Evolutionary conservation across 2,888 invertebrate genomes (phyloP).

Genomic region (Galeruca laticollis): DNA sequence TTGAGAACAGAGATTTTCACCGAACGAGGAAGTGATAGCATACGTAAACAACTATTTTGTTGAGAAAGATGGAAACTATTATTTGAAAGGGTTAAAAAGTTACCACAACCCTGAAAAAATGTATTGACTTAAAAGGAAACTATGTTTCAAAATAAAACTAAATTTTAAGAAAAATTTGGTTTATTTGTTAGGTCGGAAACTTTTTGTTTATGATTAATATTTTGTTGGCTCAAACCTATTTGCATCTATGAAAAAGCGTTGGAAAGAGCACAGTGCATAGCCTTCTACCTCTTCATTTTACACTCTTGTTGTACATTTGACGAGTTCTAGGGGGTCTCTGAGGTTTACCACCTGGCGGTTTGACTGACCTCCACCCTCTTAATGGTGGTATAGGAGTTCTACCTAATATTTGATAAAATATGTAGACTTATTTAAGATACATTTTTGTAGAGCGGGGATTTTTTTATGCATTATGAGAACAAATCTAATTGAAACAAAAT

Average conservation of each 20-base stretch:
- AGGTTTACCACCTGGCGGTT: conserved; percentile 69
- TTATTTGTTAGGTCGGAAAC: too few relatives aligned
- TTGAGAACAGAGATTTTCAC: too few relatives aligned
- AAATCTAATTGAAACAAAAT: neutral
- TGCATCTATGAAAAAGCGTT: conserved; percentile 26
- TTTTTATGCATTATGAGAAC: neutral
- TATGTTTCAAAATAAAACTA: too few relatives aligned
- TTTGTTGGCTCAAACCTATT: neutral
- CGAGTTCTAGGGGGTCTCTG: conserved; percentile 73
- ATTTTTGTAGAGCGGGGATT: neutral
- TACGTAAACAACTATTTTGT: too few relatives aligned
- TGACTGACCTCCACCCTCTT: conserved; percentile 71
- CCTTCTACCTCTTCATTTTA: conserved; percentile 57
- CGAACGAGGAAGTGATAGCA: too few relatives aligned
- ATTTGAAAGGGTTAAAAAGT: too few relatives aligned
- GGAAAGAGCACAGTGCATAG: conserved; percentile 36
- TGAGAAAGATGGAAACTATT: too few relatives aligned
- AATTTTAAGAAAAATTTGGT: too few relatives aligned
- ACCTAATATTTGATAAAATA: conserved; percentile 52
- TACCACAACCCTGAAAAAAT: too few relatives aligned
- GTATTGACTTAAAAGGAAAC: too few relatives aligned
- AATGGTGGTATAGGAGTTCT: conserved; percentile 61
- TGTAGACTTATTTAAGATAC: conserved; percentile 18
- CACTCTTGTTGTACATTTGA: conserved; percentile 64
- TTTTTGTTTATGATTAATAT: too few relatives aligned